Evolutionary conservation across 2,797 vertebrate genomes (phyloP).

Genomic region (Acridotheres tristis): DNA sequence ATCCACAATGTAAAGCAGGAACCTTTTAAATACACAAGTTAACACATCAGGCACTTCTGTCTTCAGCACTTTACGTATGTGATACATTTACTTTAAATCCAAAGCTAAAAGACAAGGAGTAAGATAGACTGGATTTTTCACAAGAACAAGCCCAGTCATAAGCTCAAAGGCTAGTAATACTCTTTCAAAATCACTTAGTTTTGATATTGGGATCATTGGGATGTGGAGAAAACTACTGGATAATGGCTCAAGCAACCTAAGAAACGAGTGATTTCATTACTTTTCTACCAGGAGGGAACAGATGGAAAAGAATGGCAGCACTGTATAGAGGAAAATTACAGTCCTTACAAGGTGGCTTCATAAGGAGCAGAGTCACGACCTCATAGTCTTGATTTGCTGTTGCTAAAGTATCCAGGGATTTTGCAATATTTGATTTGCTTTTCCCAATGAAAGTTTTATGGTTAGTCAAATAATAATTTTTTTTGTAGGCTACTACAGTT

Average conservation of each 20-base stretch:
- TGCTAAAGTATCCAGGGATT: neutral
- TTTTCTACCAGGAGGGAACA: neutral
- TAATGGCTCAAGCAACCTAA: neutral
- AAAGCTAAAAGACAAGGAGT: neutral
- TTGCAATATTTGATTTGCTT: neutral
- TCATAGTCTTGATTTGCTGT: neutral
- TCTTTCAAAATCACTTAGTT: neutral
- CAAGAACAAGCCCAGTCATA: neutral
- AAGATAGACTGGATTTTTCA: neutral
- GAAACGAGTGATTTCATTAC: neutral
- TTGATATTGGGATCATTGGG: neutral
- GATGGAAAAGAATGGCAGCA: neutral
- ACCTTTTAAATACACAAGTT: fast-evolving
- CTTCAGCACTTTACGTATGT: neutral
- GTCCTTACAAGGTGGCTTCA: neutral
- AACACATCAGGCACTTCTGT: neutral
- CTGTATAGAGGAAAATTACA: neutral
- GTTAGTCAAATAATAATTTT: neutral
- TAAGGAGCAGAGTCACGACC: neutral
- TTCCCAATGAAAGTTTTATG: neutral
- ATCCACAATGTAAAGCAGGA: neutral
- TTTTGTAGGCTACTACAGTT: neutral
- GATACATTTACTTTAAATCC: neutral
- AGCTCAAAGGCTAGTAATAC: neutral
- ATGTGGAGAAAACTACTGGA: neutral